Evolutionary conservation across 2,797 vertebrate species (phyloP).

Genomic region (Gymnothorax javanicus): DNA sequence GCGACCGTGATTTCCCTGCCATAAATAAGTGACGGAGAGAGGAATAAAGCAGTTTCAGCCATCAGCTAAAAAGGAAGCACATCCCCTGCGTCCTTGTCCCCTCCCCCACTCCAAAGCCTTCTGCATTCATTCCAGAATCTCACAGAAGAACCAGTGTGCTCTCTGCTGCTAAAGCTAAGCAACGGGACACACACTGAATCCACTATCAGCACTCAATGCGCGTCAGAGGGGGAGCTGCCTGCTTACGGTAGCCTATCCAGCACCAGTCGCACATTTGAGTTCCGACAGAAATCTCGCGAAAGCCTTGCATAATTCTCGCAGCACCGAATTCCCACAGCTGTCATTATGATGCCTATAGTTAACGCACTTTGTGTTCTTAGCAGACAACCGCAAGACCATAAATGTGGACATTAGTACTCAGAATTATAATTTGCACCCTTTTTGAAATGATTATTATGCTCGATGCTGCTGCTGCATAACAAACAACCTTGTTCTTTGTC

Average conservation of each 20-base stretch:
- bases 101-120: neutral
- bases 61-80: neutral
- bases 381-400: neutral
- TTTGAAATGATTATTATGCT: constrained; percentile 3
- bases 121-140: neutral
- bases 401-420: neutral
- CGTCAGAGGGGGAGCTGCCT: neutral
- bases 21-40: neutral
- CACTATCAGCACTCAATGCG: neutral
- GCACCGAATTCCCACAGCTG: neutral
- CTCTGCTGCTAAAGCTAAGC: neutral
- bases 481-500: neutral
- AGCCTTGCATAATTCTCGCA: neutral
- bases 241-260: neutral
- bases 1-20: neutral
- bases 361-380: neutral
- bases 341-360: neutral
- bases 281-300: neutral
- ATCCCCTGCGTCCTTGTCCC: neutral
- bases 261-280: neutral
- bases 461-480: neutral
- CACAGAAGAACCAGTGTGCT: neutral
- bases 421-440: neutral
- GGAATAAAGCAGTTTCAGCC: neutral
- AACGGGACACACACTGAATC: neutral